A percentile compares a stretch with the other conserved stretches of the same genome.
Conservation (phyloP, 2,888 invertebrate genomes). For the Drosophila conformis region DNA sequence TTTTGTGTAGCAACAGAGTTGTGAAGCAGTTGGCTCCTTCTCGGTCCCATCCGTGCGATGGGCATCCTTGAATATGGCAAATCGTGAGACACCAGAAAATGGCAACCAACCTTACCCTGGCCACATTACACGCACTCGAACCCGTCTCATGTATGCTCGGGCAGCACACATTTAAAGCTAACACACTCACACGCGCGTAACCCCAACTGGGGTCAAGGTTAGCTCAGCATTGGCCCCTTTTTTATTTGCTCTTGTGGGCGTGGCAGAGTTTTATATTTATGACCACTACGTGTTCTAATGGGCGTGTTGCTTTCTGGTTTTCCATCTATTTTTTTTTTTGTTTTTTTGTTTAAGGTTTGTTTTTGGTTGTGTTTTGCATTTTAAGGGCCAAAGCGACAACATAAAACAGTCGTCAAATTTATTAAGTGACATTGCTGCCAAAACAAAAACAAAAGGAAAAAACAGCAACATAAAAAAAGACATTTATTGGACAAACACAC, state of each 20-base stretch:
- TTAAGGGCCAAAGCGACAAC: conserved; percentile 72
- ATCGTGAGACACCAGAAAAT: conserved; percentile 45
- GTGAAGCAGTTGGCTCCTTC: not conserved
- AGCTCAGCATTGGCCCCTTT: conserved; percentile 6
- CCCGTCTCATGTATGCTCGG: not conserved
- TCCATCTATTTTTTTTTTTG: conserved; percentile 10
- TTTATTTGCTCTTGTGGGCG: conserved; percentile 47
- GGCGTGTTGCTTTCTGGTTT: conserved; percentile 65
- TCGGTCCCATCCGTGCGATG: not conserved
- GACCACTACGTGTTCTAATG: conserved; percentile 77
- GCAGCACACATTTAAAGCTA: not conserved
- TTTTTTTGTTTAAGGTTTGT: conserved; percentile 15
- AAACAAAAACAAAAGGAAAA: conserved; percentile 17
- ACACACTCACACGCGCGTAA: conserved; percentile 15
- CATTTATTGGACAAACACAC: conserved; percentile 62
- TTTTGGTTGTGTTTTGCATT: conserved; percentile 35
- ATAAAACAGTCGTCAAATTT: conserved; percentile 79
- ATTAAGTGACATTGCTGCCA: conserved; percentile 73
- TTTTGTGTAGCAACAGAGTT: not conserved
- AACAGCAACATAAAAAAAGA: conserved; percentile 44
- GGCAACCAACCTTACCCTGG: conserved; percentile 32
- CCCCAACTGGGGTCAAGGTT: conserved; percentile 57
- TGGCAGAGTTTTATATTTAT: conserved; percentile 69
- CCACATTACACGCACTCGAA: not conserved
- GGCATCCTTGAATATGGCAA: conserved; percentile 66